These are phyloP conservation scores for Salminus brasiliensis DNA, from an alignment of 2,113 vertebrate species.

Conservation along the genomic window DNA sequence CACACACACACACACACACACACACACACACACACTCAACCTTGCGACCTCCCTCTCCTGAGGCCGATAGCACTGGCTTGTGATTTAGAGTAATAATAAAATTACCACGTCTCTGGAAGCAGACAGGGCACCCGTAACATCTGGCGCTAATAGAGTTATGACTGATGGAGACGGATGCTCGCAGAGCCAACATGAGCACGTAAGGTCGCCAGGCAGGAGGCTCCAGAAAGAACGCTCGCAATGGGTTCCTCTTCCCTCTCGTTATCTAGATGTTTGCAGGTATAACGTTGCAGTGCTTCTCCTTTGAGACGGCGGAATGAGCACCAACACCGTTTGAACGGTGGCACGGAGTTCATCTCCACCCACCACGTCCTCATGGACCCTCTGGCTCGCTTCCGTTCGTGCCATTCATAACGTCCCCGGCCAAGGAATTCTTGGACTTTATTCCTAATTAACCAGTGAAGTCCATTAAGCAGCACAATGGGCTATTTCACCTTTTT, in stretches of 20 bases:
- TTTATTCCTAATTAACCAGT: not conserved
- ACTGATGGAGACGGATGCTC: slow-evolving; percentile 54
- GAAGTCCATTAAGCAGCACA: slow-evolving; percentile 22
- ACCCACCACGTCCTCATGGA: slow-evolving; percentile 3
- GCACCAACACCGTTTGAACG: slow-evolving; percentile 6
- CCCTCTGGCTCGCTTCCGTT: not conserved
- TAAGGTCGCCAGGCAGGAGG: slow-evolving; percentile 16
- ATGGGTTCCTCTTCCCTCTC: slow-evolving; percentile 15
- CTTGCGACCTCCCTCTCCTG: slow-evolving; percentile 19
- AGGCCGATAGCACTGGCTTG: slow-evolving; percentile 46
- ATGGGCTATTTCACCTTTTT: slow-evolving; percentile 30
- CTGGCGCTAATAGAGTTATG: slow-evolving; percentile 58
- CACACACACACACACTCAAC: slow-evolving; percentile 13
- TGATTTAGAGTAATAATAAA: slow-evolving; percentile 60
- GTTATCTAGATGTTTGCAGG: not conserved
- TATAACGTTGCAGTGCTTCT: not conserved
- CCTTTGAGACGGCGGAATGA: not conserved
- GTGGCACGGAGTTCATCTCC: not conserved
- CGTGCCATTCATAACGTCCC: not conserved
- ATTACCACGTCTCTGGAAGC: slow-evolving; percentile 54
- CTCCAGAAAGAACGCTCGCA: not conserved
- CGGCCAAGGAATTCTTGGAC: not conserved
- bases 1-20: slow-evolving; percentile 33
- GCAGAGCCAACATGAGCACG: slow-evolving; percentile 20
- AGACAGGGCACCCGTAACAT: slow-evolving; percentile 59